Evolutionary conservation across 53 echinoderm and acorn worm genomes (phyloP).

Genomic region (Holothuria scabra): DNA sequence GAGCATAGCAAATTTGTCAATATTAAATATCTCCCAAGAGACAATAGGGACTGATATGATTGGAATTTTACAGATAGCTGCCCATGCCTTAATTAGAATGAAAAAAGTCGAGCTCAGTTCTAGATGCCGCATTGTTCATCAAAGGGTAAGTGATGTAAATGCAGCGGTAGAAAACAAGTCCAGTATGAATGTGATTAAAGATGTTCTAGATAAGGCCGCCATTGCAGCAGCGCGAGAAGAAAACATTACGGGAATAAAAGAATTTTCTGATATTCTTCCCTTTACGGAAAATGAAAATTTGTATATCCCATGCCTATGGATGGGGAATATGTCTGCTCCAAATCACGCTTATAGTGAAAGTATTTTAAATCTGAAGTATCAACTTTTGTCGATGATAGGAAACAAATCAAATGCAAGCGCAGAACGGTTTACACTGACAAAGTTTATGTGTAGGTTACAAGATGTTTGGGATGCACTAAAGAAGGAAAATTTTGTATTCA

Average conservation of each 20-base stretch:
- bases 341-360: conserved; percentile 9
- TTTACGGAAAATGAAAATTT: not conserved
- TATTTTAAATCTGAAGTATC: not conserved
- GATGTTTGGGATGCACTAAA: conserved; percentile 14
- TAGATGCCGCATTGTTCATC: conserved; percentile 8
- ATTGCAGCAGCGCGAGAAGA: not conserved
- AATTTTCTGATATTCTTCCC: conserved; percentile 8
- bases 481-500: conserved; percentile 30
- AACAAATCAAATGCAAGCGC: not conserved
- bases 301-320: conserved; percentile 24
- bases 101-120: not conserved
- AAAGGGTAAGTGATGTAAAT: conserved; percentile 21
- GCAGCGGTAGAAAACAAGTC: not conserved
- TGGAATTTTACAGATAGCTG: conserved; percentile 15
- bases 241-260: not conserved
- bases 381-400: not conserved
- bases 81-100: conserved; percentile 34
- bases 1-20: conserved; percentile 9
- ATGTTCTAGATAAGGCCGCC: conserved; percentile 5
- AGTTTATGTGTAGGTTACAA: not conserved
- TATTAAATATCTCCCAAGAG: conserved; percentile 19
- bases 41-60: conserved; percentile 10
- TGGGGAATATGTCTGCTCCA: conserved; percentile 9
- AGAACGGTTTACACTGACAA: not conserved
- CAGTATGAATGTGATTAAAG: conserved; percentile 12